Conservation (phyloP, 2,888 invertebrate species). For the Eledona agricola region DNA sequence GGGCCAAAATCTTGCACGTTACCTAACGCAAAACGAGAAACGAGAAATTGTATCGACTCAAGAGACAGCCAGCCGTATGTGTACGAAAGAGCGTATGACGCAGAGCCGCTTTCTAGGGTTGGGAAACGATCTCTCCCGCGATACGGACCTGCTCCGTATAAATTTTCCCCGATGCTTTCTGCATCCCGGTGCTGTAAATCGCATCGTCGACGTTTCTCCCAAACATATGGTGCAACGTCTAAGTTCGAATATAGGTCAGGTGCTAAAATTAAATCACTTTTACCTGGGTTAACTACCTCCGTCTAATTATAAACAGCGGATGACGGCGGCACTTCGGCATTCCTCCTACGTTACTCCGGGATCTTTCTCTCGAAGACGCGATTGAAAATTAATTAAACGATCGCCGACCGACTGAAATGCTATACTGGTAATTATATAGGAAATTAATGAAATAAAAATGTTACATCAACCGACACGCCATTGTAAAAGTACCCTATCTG, state of each 20-base stretch:
- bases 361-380: no score
- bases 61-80: no score
- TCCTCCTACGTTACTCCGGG: constrained; percentile 34
- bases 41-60: constrained; percentile 12
- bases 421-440: constrained; percentile 22
- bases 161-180: constrained; percentile 10
- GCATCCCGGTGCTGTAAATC: constrained; percentile 22
- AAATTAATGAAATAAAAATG: constrained; percentile 29
- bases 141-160: constrained; percentile 16
- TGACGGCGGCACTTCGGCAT: constrained; percentile 45
- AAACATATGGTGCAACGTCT: constrained; percentile 38
- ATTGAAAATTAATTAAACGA: constrained; percentile 15
- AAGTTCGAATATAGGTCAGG: constrained; percentile 58
- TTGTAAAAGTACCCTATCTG: constrained; percentile 10
- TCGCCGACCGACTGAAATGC: constrained; percentile 6
- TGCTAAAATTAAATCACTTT: constrained; percentile 61
- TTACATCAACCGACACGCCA: constrained; percentile 14
- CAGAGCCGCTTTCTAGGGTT: no score
- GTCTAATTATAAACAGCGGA: constrained; percentile 53
- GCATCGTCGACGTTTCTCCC: constrained; percentile 22
- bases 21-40: constrained; percentile 20
- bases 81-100: no score
- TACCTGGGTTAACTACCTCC: constrained; percentile 62
- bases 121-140: no score
- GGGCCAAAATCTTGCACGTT: constrained; percentile 31